Evolutionary conservation across 2,888 invertebrate species (phyloP).

Genomic region (Notocelia uddmanniana): DNA sequence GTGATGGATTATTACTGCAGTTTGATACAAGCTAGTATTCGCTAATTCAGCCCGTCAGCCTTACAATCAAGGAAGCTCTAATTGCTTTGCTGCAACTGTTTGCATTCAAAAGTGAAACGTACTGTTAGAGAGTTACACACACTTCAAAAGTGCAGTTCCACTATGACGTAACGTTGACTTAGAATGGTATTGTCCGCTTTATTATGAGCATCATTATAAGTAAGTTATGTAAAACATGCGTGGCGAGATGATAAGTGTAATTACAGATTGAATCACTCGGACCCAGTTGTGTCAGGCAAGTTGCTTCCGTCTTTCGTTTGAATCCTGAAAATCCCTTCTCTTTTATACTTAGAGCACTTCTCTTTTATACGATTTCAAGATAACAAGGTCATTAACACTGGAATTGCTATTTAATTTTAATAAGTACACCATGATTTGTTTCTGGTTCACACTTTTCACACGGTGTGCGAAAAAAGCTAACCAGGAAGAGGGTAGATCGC

Average conservation of each 20-base stretch:
- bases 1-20: not conserved
- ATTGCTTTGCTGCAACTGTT: constrained; percentile 51
- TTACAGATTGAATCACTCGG: constrained; percentile 19
- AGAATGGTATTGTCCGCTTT: constrained; percentile 47
- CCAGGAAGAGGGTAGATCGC: too few species aligned
- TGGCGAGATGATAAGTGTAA: constrained; percentile 34
- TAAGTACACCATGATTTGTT: too few species aligned
- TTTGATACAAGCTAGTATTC: not conserved
- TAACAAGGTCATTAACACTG: too few species aligned
- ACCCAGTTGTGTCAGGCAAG: not conserved
- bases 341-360: not conserved
- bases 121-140: constrained; percentile 55
- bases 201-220: constrained; percentile 38
- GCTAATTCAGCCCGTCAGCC: constrained; percentile 7
- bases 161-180: constrained; percentile 51
- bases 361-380: too few species aligned
- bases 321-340: not conserved
- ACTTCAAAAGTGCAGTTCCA: constrained; percentile 51
- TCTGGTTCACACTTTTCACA: too few species aligned
- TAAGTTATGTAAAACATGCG: constrained; percentile 33
- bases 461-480: too few species aligned
- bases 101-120: constrained; percentile 60
- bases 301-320: constrained; percentile 19
- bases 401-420: too few species aligned
- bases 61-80: constrained; percentile 36